These are phyloP conservation scores for Drosophila mettleri DNA, from an alignment of 2,888 invertebrate species.

Conservation along the genomic window DNA sequence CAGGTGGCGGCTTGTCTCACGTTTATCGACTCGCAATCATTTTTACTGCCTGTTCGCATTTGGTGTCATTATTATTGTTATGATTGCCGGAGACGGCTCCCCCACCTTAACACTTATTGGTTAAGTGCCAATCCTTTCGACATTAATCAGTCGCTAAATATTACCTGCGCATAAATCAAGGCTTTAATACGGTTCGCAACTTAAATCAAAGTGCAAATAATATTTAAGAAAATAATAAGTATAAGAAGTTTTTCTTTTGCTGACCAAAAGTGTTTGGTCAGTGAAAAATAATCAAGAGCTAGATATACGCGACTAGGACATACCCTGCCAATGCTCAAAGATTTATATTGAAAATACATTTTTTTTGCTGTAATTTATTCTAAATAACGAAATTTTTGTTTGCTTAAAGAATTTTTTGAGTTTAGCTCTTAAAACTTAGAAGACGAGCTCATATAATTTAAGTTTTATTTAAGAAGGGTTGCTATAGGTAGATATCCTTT, in stretches of 20 bases:
- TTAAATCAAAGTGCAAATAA: background rate
- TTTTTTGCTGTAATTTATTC: too few species aligned
- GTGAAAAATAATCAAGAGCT: too few species aligned
- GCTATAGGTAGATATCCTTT: background rate
- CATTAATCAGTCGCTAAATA: slow-evolving; percentile 4
- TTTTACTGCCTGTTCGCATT: slow-evolving; percentile 46
- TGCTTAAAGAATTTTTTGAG: background rate
- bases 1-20: slow-evolving; percentile 24
- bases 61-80: slow-evolving; percentile 11
- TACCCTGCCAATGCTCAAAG: background rate
- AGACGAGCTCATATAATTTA: background rate
- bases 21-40: slow-evolving; percentile 48
- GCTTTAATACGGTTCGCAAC: background rate
- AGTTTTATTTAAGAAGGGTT: background rate
- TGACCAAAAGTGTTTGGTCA: too few species aligned
- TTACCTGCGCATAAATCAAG: slow-evolving; percentile 3
- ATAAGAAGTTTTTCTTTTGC: background rate
- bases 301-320: background rate
- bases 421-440: too few species aligned
- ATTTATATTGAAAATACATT: too few species aligned
- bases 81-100: background rate
- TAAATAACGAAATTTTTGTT: too few species aligned
- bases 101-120: background rate
- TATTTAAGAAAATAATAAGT: background rate
- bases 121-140: background rate